Percentiles rank a stretch among this genome's conserved stretches.
phyloP scores from a whole-genome alignment of 1,140 invertebrate species.

The Colletes latitarsis region DNA sequence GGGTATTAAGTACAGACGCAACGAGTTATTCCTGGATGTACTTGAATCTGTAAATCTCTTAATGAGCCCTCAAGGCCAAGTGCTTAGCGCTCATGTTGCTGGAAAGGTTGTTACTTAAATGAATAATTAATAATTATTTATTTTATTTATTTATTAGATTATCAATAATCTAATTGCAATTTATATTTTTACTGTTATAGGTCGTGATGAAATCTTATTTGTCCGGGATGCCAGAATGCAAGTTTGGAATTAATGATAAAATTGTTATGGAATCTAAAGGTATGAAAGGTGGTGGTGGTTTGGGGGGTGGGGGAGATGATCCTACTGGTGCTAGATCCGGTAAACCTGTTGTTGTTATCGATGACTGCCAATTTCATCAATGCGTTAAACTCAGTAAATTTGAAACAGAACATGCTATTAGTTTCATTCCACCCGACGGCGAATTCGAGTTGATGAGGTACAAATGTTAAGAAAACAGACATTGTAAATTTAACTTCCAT shows the following conservation, averaged over 20 bases:
- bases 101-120: conserved; percentile 86
- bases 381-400: conserved; percentile 99
- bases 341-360: conserved; percentile 98
- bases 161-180: neutral
- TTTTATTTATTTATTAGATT: neutral
- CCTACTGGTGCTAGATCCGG: conserved; percentile 92
- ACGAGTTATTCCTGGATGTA: conserved; percentile 99
- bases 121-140: neutral
- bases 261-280: conserved; percentile 99
- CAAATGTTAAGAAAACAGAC: conserved; percentile 38
- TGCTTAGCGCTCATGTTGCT: conserved; percentile 98
- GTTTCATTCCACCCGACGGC: conserved; percentile 99
- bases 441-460: conserved; percentile 99
- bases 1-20: conserved; percentile 99
- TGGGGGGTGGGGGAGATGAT: conserved; percentile 87
- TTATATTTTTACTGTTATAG: conserved; percentile 52
- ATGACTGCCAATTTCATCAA: conserved; percentile 99
- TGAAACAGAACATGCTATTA: conserved; percentile 99
- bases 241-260: conserved; percentile 99
- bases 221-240: conserved; percentile 99
- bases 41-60: conserved; percentile 99
- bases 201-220: conserved; percentile 99
- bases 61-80: conserved; percentile 99
- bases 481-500: neutral
- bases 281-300: conserved; percentile 85